A percentile compares a stretch with the other conserved stretches of the same genome.
phyloP scores from a whole-genome alignment of 2,888 invertebrate species.

The Cantharis flavilabris region DNA sequence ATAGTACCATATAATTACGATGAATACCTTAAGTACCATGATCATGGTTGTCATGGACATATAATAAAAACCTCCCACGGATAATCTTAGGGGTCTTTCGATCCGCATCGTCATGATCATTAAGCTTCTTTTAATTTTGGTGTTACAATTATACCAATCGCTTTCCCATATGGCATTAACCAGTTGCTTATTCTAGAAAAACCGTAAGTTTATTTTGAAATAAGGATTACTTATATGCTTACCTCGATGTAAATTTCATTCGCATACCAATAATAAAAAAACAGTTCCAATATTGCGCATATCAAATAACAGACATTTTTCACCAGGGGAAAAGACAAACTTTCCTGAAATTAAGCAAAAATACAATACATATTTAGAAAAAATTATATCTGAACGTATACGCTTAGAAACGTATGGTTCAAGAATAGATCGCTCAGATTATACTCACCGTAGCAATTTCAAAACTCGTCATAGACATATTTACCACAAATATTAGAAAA shows the following conservation, averaged over 20 bases:
- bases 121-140: background rate
- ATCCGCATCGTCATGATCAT: background rate
- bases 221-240: background rate
- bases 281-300: background rate
- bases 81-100: background rate
- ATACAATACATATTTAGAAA: too few species aligned
- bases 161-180: background rate
- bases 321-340: background rate
- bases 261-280: background rate
- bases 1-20: background rate
- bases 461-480: conserved; percentile 38
- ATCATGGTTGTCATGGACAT: background rate
- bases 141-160: background rate
- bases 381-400: too few species aligned
- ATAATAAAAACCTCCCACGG: background rate
- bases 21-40: too few species aligned
- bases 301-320: background rate
- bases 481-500: conserved; percentile 39
- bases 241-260: background rate
- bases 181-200: background rate
- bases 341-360: background rate
- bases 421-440: too few species aligned
- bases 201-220: background rate
- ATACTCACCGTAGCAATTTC: conserved; percentile 36
- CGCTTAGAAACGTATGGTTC: background rate